Conservation (phyloP, 2,113 vertebrate species). For the Platanista minor region DNA sequence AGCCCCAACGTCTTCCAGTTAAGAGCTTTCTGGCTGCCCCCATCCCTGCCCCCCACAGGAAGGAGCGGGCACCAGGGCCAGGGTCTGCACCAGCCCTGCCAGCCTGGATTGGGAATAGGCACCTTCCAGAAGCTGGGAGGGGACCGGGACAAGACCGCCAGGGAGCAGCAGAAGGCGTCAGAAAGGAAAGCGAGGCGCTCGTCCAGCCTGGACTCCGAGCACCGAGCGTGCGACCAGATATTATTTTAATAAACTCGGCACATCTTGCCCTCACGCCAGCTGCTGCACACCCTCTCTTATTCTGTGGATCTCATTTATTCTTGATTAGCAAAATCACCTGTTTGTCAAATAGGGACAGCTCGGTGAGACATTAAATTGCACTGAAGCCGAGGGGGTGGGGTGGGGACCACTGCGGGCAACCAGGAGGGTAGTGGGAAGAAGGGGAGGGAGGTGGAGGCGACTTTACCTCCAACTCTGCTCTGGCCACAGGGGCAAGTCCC, state of each 20-base stretch:
- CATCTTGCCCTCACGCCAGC: conserved; percentile 81
- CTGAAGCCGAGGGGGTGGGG: conserved; percentile 55
- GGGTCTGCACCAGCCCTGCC: conserved; percentile 41
- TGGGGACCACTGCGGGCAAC: neutral
- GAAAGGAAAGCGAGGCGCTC: conserved; percentile 61
- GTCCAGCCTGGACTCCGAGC: conserved; percentile 71
- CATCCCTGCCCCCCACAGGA: accelerated
- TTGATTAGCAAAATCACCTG: conserved; percentile 88
- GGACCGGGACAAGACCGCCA: neutral
- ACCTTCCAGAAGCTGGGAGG: conserved; percentile 34
- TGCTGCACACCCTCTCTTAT: conserved; percentile 79
- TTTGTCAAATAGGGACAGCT: conserved; percentile 85
- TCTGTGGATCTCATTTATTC: conserved; percentile 84
- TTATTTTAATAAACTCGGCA: conserved; percentile 82
- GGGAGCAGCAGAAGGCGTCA: neutral
- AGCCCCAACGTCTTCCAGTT: neutral
- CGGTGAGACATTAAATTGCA: conserved; percentile 78
- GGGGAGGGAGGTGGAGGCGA: neutral
- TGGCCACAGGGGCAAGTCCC: neutral
- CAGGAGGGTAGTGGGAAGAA: neutral
- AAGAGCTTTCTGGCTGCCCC: neutral
- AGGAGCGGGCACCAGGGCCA: neutral
- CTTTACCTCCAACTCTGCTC: neutral
- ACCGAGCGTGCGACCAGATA: conserved; percentile 81
- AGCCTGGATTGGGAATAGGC: conserved; percentile 52